Evolutionary conservation across 2,797 vertebrate genomes (phyloP).

Genomic region (Aplochiton taeniatus): DNA sequence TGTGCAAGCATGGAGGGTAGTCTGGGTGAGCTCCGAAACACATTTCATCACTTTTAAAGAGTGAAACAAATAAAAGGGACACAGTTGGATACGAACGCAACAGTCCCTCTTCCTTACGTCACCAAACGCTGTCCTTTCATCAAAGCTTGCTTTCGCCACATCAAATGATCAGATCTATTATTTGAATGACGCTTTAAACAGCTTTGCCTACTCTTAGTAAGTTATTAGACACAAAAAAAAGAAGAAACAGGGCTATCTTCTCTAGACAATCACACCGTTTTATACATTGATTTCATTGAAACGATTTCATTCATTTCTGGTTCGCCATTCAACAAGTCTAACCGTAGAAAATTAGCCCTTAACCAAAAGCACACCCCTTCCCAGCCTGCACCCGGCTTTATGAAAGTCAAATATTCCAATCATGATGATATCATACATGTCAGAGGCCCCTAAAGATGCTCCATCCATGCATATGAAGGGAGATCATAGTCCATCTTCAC

Average conservation of each 20-base stretch:
- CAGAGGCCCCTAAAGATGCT: conserved; percentile 61
- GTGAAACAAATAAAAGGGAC: conserved; percentile 10
- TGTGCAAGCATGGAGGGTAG: conserved; percentile 1
- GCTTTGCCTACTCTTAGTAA: too few species aligned
- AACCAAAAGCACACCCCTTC: conserved; percentile 49
- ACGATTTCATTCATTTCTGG: neutral
- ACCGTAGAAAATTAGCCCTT: conserved; percentile 39
- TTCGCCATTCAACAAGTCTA: conserved; percentile 23
- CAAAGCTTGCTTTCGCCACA: neutral
- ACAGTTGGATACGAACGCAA: too few species aligned
- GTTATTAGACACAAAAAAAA: too few species aligned
- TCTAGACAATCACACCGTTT: neutral
- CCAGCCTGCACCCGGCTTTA: conserved; percentile 43
- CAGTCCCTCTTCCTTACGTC: neutral
- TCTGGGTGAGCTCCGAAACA: neutral
- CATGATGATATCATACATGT: conserved; percentile 69
- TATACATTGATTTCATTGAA: neutral
- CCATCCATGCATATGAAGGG: conserved; percentile 72
- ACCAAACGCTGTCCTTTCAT: neutral
- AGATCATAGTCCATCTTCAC: conserved; percentile 67
- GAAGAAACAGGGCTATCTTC: too few species aligned
- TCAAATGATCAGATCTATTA: too few species aligned
- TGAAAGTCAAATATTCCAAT: conserved; percentile 67
- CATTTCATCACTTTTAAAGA: conserved; percentile 6
- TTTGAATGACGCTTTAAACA: too few species aligned